Evolutionary conservation across 1,140 invertebrate species (phyloP), one percentile per base, ranked within the genome.

Genomic region (Megalonaias nervosa): DNA sequence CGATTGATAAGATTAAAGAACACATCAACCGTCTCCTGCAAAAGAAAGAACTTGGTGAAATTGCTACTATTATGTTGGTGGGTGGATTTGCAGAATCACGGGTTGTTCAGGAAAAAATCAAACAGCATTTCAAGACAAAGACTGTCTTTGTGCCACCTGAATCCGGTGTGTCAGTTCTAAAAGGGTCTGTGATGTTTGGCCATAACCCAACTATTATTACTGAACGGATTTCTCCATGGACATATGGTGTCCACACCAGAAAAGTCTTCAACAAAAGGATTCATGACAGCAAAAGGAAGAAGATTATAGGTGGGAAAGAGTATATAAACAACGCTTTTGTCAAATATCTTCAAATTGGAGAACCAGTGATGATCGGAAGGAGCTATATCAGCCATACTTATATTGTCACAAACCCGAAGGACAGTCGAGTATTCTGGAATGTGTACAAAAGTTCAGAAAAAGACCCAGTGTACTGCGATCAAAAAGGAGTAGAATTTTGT

Each of bases 131-230:
- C 38, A 48, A 48, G 38, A 48, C 38, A 48, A 48, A 48, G 6
- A 48, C 6, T 48, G 38, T 48, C 6, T 48, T 48, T 48, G 38
- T 9, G 38, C 38, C 38, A 48, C 38, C 38, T 11, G 38, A 48
- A 48, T 6, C 38, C 38, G 71, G 74, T 23, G 65, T 64, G 5
- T 58, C 71, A 11, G 65, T 70, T 17, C 21, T 74, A 55, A 74
- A 74, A 67, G 77, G 77, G 0, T 71, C 77, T 21, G 72, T 79
- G 21, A 74, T 79, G 67, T 79, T 70, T 57, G 77, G 77, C 5
- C 62, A 69, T 56, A 62, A 79, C 64, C 57, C 66, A 1, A 56
- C 68, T n/a, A 61, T 72, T 31, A 78, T 78, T 57, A 23, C 70
- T n/a, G 48, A 59, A 12, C 60, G 76, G 56, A 60, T 78, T 17